Percentiles rank a stretch among this genome's conserved stretches.
Conservation (phyloP, 2,888 invertebrate genomes). For the Dolichomitus sp. region DNA sequence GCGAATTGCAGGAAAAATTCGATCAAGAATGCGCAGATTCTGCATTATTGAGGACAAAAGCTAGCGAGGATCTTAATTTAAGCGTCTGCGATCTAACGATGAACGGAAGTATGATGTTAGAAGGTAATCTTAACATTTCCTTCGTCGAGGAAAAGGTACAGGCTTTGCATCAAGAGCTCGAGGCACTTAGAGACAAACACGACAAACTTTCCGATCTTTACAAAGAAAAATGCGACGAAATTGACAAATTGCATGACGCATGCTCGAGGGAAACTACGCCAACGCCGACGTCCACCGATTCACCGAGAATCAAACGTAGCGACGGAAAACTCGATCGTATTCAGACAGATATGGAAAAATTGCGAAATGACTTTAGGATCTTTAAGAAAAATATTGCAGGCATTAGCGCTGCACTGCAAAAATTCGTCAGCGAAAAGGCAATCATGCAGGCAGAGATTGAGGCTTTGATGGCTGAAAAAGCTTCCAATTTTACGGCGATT, state of each 20-base stretch:
- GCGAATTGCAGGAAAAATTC: slow-evolving; percentile 77
- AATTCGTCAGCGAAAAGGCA: slow-evolving; percentile 68
- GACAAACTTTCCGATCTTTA: slow-evolving; percentile 74
- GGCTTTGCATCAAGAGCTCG: slow-evolving; percentile 74
- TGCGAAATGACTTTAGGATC: slow-evolving; percentile 72
- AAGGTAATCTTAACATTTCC: slow-evolving; percentile 73
- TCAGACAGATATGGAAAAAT: slow-evolving; percentile 70
- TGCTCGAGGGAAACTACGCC: slow-evolving; percentile 55
- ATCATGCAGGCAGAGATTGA: slow-evolving; percentile 71
- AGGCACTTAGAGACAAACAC: slow-evolving; percentile 75
- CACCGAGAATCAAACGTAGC: slow-evolving; percentile 57
- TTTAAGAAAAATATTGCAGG: slow-evolving; percentile 66
- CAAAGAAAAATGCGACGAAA: slow-evolving; percentile 76
- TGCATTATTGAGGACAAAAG: slow-evolving; percentile 76
- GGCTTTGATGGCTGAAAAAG: slow-evolving; percentile 69
- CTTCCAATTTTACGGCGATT: slow-evolving; percentile 57
- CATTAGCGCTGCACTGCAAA: slow-evolving; percentile 64
- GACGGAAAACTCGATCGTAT: slow-evolving; percentile 72
- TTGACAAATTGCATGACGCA: slow-evolving; percentile 74
- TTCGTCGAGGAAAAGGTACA: slow-evolving; percentile 78
- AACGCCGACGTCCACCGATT: slow-evolving; percentile 21
- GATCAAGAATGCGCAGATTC: slow-evolving; percentile 75
- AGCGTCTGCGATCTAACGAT: slow-evolving; percentile 71
- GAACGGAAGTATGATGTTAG: slow-evolving; percentile 71
- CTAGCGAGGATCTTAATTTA: slow-evolving; percentile 74